These are phyloP conservation scores for Orchesella flavescens DNA, from an alignment of 2,888 invertebrate genomes.

Conservation along the genomic window DNA sequence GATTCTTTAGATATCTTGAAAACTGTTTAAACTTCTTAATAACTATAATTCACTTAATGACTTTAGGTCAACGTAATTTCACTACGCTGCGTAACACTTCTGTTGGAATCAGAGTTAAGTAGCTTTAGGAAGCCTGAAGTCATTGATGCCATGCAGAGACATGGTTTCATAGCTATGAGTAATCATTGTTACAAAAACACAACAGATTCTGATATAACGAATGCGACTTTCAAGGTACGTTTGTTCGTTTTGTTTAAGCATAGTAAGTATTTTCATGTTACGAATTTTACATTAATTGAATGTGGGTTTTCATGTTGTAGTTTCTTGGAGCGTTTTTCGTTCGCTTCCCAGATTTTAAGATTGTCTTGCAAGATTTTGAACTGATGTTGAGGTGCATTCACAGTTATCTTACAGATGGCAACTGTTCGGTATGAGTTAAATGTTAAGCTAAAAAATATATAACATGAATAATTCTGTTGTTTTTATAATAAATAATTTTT, in stretches of 20 bases:
- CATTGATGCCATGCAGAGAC: constrained; percentile 56
- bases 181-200: constrained; percentile 64
- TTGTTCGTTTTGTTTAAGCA: no score
- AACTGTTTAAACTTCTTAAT: no score
- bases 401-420: constrained; percentile 64
- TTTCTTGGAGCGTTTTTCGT: constrained; percentile 66
- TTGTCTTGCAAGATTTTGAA: constrained; percentile 64
- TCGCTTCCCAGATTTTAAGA: constrained; percentile 62
- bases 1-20: no score
- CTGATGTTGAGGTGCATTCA: constrained; percentile 67
- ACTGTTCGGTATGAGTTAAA: constrained; percentile 62
- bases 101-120: constrained; percentile 61
- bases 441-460: no score
- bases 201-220: constrained; percentile 63
- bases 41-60: no score
- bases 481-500: constrained; percentile 4
- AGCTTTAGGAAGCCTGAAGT: constrained; percentile 60
- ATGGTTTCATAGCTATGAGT: constrained; percentile 64
- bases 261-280: no score
- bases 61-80: constrained; percentile 64
- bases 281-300: background rate
- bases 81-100: constrained; percentile 53
- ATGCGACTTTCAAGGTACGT: constrained; percentile 65
- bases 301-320: constrained; percentile 33
- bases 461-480: background rate